Percentiles rank a stretch among this genome's conserved stretches.
Conservation (phyloP, 2,888 invertebrate species). For the Andricus curvator region DNA sequence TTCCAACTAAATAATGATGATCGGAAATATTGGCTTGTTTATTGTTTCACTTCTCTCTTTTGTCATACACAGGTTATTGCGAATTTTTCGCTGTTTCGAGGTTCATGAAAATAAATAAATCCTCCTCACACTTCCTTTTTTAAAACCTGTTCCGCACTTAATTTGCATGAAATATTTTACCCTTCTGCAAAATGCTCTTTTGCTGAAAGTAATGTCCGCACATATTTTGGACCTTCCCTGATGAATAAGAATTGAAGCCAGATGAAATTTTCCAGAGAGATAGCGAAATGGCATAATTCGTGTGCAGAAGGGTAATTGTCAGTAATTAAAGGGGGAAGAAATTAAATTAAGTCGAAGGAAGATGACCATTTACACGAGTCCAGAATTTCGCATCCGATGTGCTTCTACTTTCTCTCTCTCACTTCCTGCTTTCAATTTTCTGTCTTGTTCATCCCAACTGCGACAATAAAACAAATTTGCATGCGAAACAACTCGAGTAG, state of each 20-base stretch:
- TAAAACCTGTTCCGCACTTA: neutral
- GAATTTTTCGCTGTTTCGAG: constrained; percentile 14
- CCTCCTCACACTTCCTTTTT: neutral
- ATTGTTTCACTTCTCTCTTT: constrained; percentile 50
- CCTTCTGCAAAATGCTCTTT: neutral
- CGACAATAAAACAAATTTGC: constrained; percentile 77
- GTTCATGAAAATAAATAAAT: constrained; percentile 20
- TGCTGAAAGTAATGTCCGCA: neutral
- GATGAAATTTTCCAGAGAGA: constrained; percentile 43
- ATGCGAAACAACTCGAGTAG: constrained; percentile 70
- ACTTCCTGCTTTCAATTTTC: constrained; percentile 60
- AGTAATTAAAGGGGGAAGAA: constrained; percentile 74
- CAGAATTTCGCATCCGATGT: constrained; percentile 55
- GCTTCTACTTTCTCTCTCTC: constrained; percentile 52
- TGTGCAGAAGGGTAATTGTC: constrained; percentile 74
- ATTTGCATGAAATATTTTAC: constrained; percentile 10
- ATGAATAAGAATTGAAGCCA: constrained; percentile 33
- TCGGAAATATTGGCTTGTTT: constrained; percentile 61
- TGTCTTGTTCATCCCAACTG: constrained; percentile 56
- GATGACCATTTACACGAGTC: constrained; percentile 73
- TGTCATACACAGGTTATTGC: neutral
- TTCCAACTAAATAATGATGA: constrained; percentile 62
- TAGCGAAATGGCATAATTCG: constrained; percentile 73
- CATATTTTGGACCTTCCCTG: neutral
- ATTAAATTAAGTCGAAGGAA: constrained; percentile 74